Evolutionary conservation across 2,113 vertebrate species (phyloP), one percentile per base, ranked within the genome.

Genomic region (Gallinago undulata): DNA sequence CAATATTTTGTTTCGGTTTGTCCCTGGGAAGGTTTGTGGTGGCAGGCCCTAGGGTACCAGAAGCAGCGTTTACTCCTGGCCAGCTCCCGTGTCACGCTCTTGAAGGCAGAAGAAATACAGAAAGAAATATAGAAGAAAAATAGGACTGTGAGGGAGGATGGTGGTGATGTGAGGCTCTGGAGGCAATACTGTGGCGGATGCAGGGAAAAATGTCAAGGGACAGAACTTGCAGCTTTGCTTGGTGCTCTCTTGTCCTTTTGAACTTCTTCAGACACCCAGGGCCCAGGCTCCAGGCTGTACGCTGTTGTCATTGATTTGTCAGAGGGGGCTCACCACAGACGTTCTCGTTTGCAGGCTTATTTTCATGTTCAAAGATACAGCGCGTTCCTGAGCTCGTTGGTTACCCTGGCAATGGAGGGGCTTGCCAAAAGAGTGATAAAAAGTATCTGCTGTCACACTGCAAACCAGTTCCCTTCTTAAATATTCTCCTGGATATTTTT

Each of bases 361-460:
- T 93, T 92, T 84, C 55, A 4, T 60, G 25, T 47, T 94, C 64
- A 81, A 63, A 93, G 80, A 67, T 80, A 84, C 50, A 77, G 22
- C 43, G 94, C 78, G 47, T 84, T 82, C 55, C 90, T 75, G 15
- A 78, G 64, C 53, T 92, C 9, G 72, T 93, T 94, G 86, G 93
- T 97, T 97, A 77, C 96, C 95, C 79, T 96, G 97, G 90, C 90
- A 91, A 94, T 96, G 68, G 59, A 80, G n/a, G 47, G 48, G 11
- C 39, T 89, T 96, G 92, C 93, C 88, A 93, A 64, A 75, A 84
- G 41, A 64, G 10, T 75, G 84, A n/a, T 69, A 79, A 82, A 90
- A 73, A 50, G 0, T 33, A 91, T 81, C 88, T 84, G 24, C 72
- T 75, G 28, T 70, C 69, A 41, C 35, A 43, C 1, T 93, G 83